Conservation (phyloP, 2,113 vertebrate genomes). For the Pterophyllum scalare region DNA sequence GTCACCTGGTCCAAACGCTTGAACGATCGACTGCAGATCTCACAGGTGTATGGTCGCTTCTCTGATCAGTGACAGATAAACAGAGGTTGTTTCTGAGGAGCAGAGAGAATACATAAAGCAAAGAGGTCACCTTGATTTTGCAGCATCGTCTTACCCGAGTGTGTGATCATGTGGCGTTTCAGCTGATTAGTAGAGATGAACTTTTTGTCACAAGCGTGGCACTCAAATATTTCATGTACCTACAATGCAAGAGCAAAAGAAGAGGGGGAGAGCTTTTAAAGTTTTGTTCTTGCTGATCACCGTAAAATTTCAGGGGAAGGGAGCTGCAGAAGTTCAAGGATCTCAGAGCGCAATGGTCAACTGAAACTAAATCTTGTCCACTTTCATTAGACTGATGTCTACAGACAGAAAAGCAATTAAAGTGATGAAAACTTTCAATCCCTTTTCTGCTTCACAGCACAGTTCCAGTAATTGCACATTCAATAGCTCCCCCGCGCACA, state of each 20-base stretch:
- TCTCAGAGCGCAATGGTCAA: conserved; percentile 6
- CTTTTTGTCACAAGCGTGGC: conserved; percentile 96
- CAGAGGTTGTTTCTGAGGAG: not conserved
- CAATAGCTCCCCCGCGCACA: conserved; percentile 44
- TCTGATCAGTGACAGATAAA: conserved; percentile 78
- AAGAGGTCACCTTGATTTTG: not conserved
- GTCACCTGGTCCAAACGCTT: conserved; percentile 99
- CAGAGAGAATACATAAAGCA: accelerated
- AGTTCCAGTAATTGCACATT: conserved; percentile 58
- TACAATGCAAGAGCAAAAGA: conserved; percentile 54
- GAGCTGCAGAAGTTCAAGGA: not conserved
- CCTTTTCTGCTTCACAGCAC: conserved; percentile 41
- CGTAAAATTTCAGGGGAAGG: not conserved
- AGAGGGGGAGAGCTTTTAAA: not conserved
- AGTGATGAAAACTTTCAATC: conserved; percentile 66
- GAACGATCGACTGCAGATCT: conserved; percentile 97
- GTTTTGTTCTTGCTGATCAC: not conserved
- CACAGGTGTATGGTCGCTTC: conserved; percentile 97
- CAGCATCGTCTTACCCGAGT: conserved; percentile 85
- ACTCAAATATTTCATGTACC: conserved; percentile 96
- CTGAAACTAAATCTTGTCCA: conserved; percentile 33
- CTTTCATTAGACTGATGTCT: conserved; percentile 42
- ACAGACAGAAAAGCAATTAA: conserved; percentile 74
- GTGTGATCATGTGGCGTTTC: conserved; percentile 99
- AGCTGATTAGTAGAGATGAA: conserved; percentile 98